These are phyloP conservation scores for Orthosia cruda DNA, from an alignment of 2,888 invertebrate species.

Conservation along the genomic window DNA sequence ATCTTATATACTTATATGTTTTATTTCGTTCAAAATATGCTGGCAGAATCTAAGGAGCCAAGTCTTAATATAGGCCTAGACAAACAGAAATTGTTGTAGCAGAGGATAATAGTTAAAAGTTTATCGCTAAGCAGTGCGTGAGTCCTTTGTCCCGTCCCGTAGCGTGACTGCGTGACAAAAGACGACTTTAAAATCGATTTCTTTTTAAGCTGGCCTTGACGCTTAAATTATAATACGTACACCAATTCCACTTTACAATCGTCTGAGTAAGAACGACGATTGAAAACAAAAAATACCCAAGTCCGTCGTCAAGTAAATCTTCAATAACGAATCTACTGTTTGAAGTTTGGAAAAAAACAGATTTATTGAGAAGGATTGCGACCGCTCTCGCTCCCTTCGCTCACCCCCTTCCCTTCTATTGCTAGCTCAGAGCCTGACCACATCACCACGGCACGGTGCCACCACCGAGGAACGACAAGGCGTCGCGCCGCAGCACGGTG, in stretches of 20 bases:
- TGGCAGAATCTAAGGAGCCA: not conserved
- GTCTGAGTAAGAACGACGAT: not conserved
- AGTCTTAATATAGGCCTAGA: not conserved
- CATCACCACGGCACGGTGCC: too few relatives aligned
- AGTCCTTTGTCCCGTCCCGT: not conserved
- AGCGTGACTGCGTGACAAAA: slow-evolving; percentile 45
- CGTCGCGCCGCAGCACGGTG: too few relatives aligned
- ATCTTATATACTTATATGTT: not conserved
- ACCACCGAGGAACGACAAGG: too few relatives aligned
- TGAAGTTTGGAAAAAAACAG: not conserved
- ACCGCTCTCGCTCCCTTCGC: not conserved
- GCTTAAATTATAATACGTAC: slow-evolving; percentile 12
- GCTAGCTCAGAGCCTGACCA: not conserved
- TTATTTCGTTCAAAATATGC: slow-evolving; percentile 5
- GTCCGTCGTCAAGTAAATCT: not conserved
- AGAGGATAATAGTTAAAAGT: not conserved
- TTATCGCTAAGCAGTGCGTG: slow-evolving; percentile 19
- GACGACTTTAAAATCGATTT: slow-evolving; percentile 41
- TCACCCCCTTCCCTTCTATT: not conserved
- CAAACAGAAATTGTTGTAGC: not conserved
- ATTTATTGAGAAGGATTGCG: too few relatives aligned
- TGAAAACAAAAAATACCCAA: not conserved
- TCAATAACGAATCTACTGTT: not conserved
- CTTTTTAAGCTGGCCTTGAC: slow-evolving; percentile 32
- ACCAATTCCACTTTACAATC: slow-evolving; percentile 15